phyloP scores from a whole-genome alignment of 2,888 invertebrate genomes.

The Nomada hirtipes region DNA sequence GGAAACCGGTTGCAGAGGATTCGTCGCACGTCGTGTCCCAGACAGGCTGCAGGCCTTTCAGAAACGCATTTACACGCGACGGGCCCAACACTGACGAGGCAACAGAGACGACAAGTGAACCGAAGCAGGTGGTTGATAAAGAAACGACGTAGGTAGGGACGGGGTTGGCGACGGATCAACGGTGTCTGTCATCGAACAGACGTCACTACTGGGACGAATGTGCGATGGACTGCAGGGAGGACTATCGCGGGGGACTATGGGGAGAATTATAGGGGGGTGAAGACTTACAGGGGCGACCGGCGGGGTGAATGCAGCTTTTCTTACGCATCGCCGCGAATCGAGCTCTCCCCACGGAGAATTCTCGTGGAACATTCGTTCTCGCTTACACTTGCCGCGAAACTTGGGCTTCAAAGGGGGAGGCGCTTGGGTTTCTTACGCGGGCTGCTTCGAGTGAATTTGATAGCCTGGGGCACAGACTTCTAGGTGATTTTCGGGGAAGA shows the following conservation, averaged over 20 bases:
- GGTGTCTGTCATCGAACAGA: conserved; percentile 63
- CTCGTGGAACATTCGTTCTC: background rate
- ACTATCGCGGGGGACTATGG: too few species aligned
- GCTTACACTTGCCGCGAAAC: background rate
- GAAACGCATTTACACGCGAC: conserved; percentile 67
- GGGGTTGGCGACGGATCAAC: conserved; percentile 38
- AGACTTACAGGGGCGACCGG: too few species aligned
- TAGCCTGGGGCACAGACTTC: too few species aligned
- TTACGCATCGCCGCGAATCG: conserved; percentile 27
- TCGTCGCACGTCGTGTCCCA: conserved; percentile 68
- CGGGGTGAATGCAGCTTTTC: conserved; percentile 33
- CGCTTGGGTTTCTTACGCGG: background rate
- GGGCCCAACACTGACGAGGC: conserved; percentile 1
- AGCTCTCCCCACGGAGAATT: conserved; percentile 24
- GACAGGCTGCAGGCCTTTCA: conserved; percentile 67
- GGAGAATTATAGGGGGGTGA: too few species aligned
- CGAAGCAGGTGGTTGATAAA: conserved; percentile 42
- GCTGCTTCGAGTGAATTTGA: too few species aligned
- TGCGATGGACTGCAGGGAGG: too few species aligned
- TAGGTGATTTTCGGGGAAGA: too few species aligned
- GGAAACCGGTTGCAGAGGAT: conserved; percentile 49
- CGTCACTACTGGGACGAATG: conserved; percentile 23
- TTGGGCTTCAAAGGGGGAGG: background rate
- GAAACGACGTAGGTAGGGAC: background rate
- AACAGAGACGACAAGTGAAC: conserved; percentile 10